phyloP scores from a whole-genome alignment of 2,888 invertebrate species.

The Microplitis deprimator region DNA sequence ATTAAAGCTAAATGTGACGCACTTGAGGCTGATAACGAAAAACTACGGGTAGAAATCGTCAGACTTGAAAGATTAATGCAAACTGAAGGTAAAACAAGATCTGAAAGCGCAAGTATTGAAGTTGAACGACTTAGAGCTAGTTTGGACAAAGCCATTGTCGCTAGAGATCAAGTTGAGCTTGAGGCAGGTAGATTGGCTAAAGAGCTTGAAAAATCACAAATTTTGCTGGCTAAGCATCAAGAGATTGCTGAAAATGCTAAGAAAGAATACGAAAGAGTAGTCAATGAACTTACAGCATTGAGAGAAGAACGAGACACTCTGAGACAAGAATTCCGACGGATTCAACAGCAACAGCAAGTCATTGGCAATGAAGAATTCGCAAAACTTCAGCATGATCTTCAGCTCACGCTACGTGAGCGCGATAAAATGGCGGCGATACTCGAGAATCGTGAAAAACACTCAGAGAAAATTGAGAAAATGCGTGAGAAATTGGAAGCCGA shows the following conservation, averaged over 20 bases:
- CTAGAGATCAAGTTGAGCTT: slow-evolving; percentile 86
- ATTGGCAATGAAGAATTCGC: slow-evolving; percentile 81
- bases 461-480: slow-evolving; percentile 88
- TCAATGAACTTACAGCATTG: slow-evolving; percentile 84
- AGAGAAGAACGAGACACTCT: slow-evolving; percentile 85
- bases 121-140: slow-evolving; percentile 89
- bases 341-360: slow-evolving; percentile 77
- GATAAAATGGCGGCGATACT: slow-evolving; percentile 85
- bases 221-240: slow-evolving; percentile 86
- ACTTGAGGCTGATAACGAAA: slow-evolving; percentile 82
- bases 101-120: slow-evolving; percentile 76
- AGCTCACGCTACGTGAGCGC: slow-evolving; percentile 80
- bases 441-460: slow-evolving; percentile 85
- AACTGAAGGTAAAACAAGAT: slow-evolving; percentile 73
- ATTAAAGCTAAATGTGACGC: slow-evolving; percentile 81
- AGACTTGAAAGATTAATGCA: slow-evolving; percentile 77
- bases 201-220: slow-evolving; percentile 88
- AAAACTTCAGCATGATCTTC: slow-evolving; percentile 82
- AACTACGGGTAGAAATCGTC: slow-evolving; percentile 80
- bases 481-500: slow-evolving; percentile 88
- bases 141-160: slow-evolving; percentile 87
- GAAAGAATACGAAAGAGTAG: slow-evolving; percentile 89
- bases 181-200: slow-evolving; percentile 88
- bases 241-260: slow-evolving; percentile 87
- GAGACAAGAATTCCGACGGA: slow-evolving; percentile 78